phyloP scores from a whole-genome alignment of 2,113 vertebrate genomes.

The Coturnix japonica region DNA sequence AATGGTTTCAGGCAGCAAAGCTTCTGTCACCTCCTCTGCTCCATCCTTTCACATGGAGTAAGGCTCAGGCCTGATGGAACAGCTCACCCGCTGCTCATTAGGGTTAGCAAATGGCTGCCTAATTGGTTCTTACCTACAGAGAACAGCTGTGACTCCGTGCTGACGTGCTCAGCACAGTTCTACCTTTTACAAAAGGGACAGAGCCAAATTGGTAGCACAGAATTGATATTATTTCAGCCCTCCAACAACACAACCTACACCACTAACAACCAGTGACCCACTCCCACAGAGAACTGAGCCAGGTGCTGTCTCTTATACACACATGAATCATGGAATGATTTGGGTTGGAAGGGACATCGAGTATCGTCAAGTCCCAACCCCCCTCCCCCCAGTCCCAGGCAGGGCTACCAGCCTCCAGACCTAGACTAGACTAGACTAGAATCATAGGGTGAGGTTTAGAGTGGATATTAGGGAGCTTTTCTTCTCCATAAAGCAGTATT shows the following conservation, averaged over 20 bases:
- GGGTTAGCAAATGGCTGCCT: too few relatives aligned
- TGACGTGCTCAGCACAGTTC: not conserved
- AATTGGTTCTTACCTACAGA: not conserved
- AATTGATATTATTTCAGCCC: not conserved
- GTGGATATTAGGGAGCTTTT: too few relatives aligned
- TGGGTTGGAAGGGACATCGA: too few relatives aligned
- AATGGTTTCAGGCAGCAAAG: not conserved
- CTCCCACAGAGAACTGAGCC: not conserved
- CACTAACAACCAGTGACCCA: conserved; percentile 37
- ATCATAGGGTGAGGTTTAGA: too few relatives aligned
- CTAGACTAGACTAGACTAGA: not conserved
- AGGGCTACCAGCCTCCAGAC: too few relatives aligned
- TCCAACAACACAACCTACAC: not conserved
- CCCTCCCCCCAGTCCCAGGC: too few relatives aligned
- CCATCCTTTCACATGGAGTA: too few relatives aligned
- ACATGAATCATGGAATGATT: too few relatives aligned
- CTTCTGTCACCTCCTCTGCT: not conserved
- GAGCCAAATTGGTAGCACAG: not conserved
- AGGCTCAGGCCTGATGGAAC: too few relatives aligned
- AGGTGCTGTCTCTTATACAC: not conserved
- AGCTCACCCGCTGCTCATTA: not conserved
- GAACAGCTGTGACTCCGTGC: not conserved
- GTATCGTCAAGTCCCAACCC: too few relatives aligned
- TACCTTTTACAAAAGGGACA: not conserved
- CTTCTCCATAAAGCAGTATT: too few relatives aligned